Conservation (phyloP, 2,888 invertebrate species). For the Melinaea marsaeus region DNA sequence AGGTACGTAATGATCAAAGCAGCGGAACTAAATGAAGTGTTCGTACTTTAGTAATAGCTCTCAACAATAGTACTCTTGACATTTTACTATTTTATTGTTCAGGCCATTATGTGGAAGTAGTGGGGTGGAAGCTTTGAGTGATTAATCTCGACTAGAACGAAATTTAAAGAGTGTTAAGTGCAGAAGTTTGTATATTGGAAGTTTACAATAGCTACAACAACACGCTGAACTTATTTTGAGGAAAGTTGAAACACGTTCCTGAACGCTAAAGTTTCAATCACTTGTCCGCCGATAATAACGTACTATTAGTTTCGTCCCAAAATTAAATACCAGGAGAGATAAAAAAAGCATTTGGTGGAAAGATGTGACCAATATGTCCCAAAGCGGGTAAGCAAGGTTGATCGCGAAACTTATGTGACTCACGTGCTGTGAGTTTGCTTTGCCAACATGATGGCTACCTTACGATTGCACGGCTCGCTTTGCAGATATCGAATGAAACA, state of each 20-base stretch:
- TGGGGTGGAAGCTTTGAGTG: conserved; percentile 42
- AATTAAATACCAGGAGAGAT: conserved; percentile 65
- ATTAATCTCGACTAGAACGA: not conserved
- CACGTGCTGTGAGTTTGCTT: conserved; percentile 70
- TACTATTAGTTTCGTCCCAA: conserved; percentile 44
- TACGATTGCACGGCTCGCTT: conserved; percentile 49
- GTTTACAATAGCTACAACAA: not conserved
- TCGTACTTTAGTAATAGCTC: conserved; percentile 35
- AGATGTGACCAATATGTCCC: conserved; percentile 74
- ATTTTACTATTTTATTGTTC: conserved; percentile 56
- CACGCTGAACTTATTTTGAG: not conserved
- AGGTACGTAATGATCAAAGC: conserved; percentile 21
- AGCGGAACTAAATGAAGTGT: conserved; percentile 26
- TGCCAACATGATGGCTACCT: conserved; percentile 66
- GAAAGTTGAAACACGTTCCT: not conserved
- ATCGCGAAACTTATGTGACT: conserved; percentile 61
- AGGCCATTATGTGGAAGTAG: conserved; percentile 52
- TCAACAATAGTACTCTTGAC: conserved; percentile 44
- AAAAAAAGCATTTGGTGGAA: conserved; percentile 64
- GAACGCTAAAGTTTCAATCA: conserved; percentile 4
- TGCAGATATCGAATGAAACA: conserved; percentile 60
- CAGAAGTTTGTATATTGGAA: not conserved
- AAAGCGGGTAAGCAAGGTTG: conserved; percentile 45
- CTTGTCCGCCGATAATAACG: conserved; percentile 4
- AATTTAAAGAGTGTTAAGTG: not conserved